Percentiles rank a stretch among this genome's conserved stretches.
These are phyloP conservation scores for Chiloscyllium punctatum DNA, from an alignment of 2,797 vertebrate genomes.

Conservation along the genomic window DNA sequence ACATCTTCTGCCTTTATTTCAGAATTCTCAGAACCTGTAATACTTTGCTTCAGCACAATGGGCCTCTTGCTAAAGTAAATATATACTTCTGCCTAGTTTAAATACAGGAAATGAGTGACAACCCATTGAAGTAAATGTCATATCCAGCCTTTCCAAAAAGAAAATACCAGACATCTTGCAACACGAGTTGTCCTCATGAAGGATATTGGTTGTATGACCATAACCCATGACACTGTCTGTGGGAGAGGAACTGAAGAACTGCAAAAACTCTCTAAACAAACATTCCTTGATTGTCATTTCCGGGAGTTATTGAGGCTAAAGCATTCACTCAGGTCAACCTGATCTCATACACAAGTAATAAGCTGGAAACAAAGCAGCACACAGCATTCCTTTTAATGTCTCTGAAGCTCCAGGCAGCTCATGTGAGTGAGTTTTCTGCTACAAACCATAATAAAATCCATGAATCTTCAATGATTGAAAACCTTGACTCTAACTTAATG, in stretches of 20 bases:
- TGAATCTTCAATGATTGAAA: slow-evolving; percentile 4
- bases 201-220: neutral
- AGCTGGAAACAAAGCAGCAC: neutral
- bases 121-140: neutral
- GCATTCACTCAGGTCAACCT: neutral
- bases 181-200: neutral
- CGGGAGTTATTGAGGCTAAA: neutral
- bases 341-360: neutral
- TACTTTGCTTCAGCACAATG: neutral
- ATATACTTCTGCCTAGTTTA: neutral
- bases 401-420: neutral
- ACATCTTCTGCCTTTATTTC: too few relatives aligned
- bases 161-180: neutral
- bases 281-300: neutral
- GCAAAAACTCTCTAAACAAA: neutral
- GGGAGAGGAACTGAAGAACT: neutral
- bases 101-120: neutral
- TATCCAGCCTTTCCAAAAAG: neutral
- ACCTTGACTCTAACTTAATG: neutral
- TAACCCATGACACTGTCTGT: neutral
- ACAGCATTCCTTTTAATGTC: neutral
- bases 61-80: neutral
- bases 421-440: neutral
- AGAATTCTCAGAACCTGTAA: too few relatives aligned
- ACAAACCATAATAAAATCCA: neutral